Conservation (phyloP, 2,797 vertebrate genomes). For the Ctenosaura bakeri region DNA sequence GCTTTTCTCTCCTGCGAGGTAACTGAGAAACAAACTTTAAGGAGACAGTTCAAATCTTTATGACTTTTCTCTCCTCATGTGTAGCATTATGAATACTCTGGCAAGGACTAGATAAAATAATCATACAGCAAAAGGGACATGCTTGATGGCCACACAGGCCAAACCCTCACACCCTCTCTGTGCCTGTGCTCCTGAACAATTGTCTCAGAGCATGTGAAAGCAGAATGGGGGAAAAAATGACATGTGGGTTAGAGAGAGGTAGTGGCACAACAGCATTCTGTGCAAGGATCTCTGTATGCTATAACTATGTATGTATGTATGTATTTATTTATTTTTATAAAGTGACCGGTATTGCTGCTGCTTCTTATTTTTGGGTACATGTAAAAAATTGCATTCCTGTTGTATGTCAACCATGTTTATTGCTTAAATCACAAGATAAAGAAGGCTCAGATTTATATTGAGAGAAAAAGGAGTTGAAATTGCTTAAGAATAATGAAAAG, state of each 20-base stretch:
- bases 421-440: conserved; percentile 11
- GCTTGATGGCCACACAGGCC: too few relatives aligned
- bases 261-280: too few relatives aligned
- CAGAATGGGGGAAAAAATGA: too few relatives aligned
- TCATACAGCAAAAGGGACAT: not conserved
- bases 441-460: conserved; percentile 25
- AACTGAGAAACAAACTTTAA: not conserved
- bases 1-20: not conserved
- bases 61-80: not conserved
- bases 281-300: too few relatives aligned
- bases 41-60: not conserved
- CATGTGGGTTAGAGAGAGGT: too few relatives aligned
- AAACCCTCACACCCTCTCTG: not conserved
- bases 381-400: not conserved
- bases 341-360: too few relatives aligned
- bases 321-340: too few relatives aligned
- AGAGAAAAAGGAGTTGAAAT: conserved; percentile 1
- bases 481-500: conserved; percentile 1
- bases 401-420: not conserved
- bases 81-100: not conserved
- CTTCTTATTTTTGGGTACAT: not conserved
- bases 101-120: too few relatives aligned
- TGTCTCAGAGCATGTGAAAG: not conserved
- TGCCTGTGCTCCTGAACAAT: not conserved
- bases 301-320: too few relatives aligned